Base-by-base conservation (phyloP, 2,888 invertebrate genomes). In the Ectemnius continuus region DNA sequence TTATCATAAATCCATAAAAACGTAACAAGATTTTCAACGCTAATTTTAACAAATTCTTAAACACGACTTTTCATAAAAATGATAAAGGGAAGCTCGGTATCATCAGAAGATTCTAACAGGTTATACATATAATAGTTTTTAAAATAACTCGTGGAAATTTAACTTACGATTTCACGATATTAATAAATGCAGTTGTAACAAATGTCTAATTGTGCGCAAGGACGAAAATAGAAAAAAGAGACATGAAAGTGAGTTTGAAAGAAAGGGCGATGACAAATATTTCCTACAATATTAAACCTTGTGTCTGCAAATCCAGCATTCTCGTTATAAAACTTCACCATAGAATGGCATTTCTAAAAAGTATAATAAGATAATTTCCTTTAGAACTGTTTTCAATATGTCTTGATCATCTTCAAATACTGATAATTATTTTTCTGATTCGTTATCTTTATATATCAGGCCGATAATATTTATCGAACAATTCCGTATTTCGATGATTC, bases 251-350 rank as follows among this genome's bases (percentile, higher is more conserved):
- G 8, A 36, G 45, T 57, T 65, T 47, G 26, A 59, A 58, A 65
- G 16, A 70, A 60, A 58, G 48, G 45, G 67, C 48, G 45, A 63
- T 47, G 36, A 61, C 57, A 61, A 67, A 64, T 72, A 5, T 71
- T 63, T 63, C 6, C 45, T 26, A 60, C 56, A 20, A 56, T 61
- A 45, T 18, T 60, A 64, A 67, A 61, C 45, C 26, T 64, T 45
- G 14, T 28, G 23, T 61, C 52, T 47, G 61, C 64, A 76, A 76
- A 66, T 78, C 65, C 65, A 78, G 57, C 69, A 78, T 62, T 70
- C 67, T 62, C 74, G 26, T 28, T 60, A 2, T 46, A 77, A 74
- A 59, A 65, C 73, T 61, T 36, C 62, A 61, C 66, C 14, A 62
- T n/a, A 57, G 36, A 11, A 23, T 28, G 56, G 45, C 36, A 52